These are phyloP conservation scores for Pocota personata DNA, from an alignment of 2,888 invertebrate species.

Conservation along the genomic window DNA sequence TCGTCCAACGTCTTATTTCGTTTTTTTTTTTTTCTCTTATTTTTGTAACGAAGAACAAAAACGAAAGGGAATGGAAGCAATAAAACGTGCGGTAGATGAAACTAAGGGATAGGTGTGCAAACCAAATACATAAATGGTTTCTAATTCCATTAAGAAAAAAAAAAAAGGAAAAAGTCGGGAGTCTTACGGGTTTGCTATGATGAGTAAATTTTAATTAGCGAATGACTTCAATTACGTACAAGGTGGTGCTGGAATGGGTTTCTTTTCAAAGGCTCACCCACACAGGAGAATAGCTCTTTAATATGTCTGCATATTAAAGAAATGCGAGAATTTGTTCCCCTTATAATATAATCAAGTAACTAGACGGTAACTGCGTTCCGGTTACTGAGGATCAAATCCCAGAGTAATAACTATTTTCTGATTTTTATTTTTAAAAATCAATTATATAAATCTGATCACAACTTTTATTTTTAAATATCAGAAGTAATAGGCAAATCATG, in stretches of 20 bases:
- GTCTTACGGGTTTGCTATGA: constrained; percentile 32
- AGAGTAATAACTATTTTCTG: too few relatives aligned
- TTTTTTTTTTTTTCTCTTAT: background rate
- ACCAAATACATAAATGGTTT: constrained; percentile 53
- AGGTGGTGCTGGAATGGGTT: background rate
- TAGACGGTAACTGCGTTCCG: too few relatives aligned
- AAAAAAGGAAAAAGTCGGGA: background rate
- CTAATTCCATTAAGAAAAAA: constrained; percentile 66
- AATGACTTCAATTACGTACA: constrained; percentile 61
- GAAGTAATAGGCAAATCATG: too few relatives aligned
- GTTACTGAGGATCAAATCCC: too few relatives aligned
- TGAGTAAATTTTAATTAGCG: constrained; percentile 70
- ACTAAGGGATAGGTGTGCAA: constrained; percentile 31
- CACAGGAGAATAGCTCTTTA: too few relatives aligned
- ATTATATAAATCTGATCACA: too few relatives aligned
- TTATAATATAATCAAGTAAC: too few relatives aligned
- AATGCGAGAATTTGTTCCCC: too few relatives aligned
- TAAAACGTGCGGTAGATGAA: constrained; percentile 38
- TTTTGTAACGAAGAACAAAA: background rate
- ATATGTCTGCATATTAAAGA: too few relatives aligned
- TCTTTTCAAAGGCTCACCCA: too few relatives aligned
- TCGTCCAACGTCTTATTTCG: constrained; percentile 33
- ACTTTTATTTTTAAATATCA: too few relatives aligned
- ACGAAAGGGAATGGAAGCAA: constrained; percentile 3
- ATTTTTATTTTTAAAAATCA: too few relatives aligned